These are phyloP conservation scores for Dromaius novaehollandiae DNA, from an alignment of 2,113 vertebrate genomes.

Conservation along the genomic window DNA sequence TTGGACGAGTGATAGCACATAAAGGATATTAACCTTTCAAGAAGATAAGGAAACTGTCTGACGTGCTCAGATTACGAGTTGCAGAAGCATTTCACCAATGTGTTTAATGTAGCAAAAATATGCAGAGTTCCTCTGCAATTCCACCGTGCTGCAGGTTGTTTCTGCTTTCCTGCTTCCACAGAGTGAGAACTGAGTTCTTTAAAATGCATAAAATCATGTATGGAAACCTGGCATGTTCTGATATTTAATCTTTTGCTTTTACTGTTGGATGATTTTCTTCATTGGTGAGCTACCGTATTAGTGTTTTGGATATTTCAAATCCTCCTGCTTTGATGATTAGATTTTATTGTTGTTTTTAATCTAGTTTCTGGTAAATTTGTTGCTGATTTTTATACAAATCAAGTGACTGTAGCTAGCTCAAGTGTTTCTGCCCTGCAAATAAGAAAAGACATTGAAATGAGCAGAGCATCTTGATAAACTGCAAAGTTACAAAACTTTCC, in stretches of 20 bases:
- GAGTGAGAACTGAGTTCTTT: neutral
- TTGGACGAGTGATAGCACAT: neutral
- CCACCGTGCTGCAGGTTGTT: neutral
- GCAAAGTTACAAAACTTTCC: neutral
- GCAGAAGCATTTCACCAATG: neutral
- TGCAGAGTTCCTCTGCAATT: neutral
- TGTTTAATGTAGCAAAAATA: neutral
- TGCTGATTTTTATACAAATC: neutral
- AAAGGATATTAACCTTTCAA: neutral
- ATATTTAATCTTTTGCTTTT: neutral
- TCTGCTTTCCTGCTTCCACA: neutral
- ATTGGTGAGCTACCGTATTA: neutral
- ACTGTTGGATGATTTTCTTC: neutral
- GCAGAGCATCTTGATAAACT: neutral
- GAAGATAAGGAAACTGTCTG: neutral
- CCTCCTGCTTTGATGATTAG: neutral
- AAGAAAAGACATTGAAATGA: neutral
- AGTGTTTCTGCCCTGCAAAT: neutral
- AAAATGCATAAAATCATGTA: neutral
- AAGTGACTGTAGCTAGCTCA: neutral
- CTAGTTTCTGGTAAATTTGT: neutral
- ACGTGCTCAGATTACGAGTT: neutral
- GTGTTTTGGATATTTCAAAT: neutral
- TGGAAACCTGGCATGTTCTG: neutral
- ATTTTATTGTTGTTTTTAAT: neutral